Evolutionary conservation across 2,113 vertebrate genomes (phyloP), one percentile per base, ranked within the genome.

Genomic region (Mormoops blainvillei): DNA sequence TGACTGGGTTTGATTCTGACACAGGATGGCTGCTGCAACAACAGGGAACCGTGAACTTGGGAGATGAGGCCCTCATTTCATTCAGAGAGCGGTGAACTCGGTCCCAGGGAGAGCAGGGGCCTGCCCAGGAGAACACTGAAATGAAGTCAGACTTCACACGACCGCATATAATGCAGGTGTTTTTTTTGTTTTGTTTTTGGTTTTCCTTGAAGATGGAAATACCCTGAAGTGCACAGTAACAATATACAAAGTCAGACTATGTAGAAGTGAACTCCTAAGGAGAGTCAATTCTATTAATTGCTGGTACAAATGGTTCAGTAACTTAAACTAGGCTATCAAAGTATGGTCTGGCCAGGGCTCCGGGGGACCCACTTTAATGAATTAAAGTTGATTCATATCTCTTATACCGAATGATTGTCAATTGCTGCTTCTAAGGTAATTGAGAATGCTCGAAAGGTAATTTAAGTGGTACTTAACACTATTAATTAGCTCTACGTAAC

Each of bases 371-470:
- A 1, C 43, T 50, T 89, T 95, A 96, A 96, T 97, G 95, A 97
- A 96, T 94, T 83, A 82, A 96, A 96, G 94, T 94, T 81, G 89
- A 95, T 97, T 98, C 96, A 96, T 96, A 87, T 45, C 97, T 95
- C 91, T 83, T 36, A 43, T n/a, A 95, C 82, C 5, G 45, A 87
- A 93, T 91, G 94, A 96, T 96, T 96, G 95, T 95, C 97, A 96
- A 96, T 98, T 89, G 96, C 97, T 95, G 63, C 95, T 98, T 91
- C 94, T 73, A 36, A 94, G 93, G 97, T 96, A 97, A 98, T 96
- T 96, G 97, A 97, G 95, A 95, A 93, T 89, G 89, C 97, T 97
- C 74, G 82, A 93, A 92, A 95, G 61, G 91, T 95, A 96, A 96
- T 97, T 91, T 91, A 94, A 97, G 89, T 91, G 96, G 84, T 78